Percentiles rank a stretch among this genome's conserved stretches.
These are phyloP conservation scores for Syritta pipiens DNA, from an alignment of 2,888 invertebrate species.

Conservation along the genomic window DNA sequence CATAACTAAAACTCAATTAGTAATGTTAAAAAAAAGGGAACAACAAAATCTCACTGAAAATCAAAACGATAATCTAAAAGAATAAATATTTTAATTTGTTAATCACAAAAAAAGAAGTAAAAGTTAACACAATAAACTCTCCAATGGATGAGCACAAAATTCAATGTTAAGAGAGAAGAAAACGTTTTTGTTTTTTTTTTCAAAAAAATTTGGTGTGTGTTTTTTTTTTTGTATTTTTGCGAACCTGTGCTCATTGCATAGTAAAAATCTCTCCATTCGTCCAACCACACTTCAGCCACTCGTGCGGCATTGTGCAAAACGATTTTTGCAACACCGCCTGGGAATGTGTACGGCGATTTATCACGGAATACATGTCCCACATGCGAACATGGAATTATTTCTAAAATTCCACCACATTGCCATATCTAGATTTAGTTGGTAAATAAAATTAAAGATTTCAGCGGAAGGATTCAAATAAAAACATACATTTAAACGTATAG, in stretches of 20 bases:
- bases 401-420: slow-evolving; percentile 97
- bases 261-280: slow-evolving; percentile 99
- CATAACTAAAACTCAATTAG: slow-evolving; percentile 48
- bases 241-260: slow-evolving; percentile 99
- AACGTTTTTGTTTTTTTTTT: slow-evolving; percentile 23
- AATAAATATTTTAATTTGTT: slow-evolving; percentile 47
- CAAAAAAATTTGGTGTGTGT: slow-evolving; percentile 33
- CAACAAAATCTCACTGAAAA: slow-evolving; percentile 24
- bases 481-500: slow-evolving; percentile 5
- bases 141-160: slow-evolving; percentile 74
- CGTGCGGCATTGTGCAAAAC: slow-evolving; percentile 99
- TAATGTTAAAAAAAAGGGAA: slow-evolving; percentile 17
- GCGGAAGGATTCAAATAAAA: slow-evolving; percentile 38
- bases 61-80: slow-evolving; percentile 18
- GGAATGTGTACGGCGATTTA: slow-evolving; percentile 99
- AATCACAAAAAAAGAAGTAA: slow-evolving; percentile 51
- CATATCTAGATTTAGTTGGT: slow-evolving; percentile 85
- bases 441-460: slow-evolving; percentile 52
- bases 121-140: slow-evolving; percentile 42
- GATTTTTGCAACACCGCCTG: slow-evolving; percentile 97
- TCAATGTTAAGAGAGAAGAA: slow-evolving; percentile 69
- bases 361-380: slow-evolving; percentile 99
- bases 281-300: slow-evolving; percentile 99
- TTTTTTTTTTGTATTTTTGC: slow-evolving; percentile 72
- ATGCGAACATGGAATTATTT: slow-evolving; percentile 97